Base-by-base conservation (phyloP, 2,888 invertebrate genomes). In the Tridacna gigas region DNA sequence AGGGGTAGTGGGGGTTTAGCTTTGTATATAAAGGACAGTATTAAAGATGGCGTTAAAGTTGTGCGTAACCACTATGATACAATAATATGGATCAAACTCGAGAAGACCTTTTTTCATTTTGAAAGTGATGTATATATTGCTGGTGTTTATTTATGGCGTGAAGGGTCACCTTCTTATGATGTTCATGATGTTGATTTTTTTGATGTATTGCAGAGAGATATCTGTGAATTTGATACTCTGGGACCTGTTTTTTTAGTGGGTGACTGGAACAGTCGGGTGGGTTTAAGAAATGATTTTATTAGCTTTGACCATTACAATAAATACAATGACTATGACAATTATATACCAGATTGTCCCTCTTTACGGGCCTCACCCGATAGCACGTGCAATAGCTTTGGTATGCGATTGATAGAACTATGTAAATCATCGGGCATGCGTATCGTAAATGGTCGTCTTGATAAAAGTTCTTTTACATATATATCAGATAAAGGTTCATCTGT, bases 241-340 rank as follows among this genome's bases (percentile, higher is more conserved):
- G 86, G 82, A 28, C 22, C 20, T 25, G 74, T 86, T 7, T 77
- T 37, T 75, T 47, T 86, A 45, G 37, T 51, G 11, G 86, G 85
- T 48, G 85, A 85, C 75, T 65, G 71, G 22, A 83, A 83, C 69
- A 45, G 63, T 48, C 74, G 80, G 22, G 73, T 77, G 37, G 86
- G 82, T 65, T 7, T 12, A 18, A 25, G 66, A 47, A 47, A 66
- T 45, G 76, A 76, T 48, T 76, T 48, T 47, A 76, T 76, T 25
- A 28, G 13, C 12, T 66, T 51, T 76, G 76, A 76, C n/a, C 25
- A 48, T 26, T 18, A 45, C 28, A 26, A 66, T 22, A 20, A 18
- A 20, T 12, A 37, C 47, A 12, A 18, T 66, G 76, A 76, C 47
- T n/a, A 47, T 22, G 48, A 26, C 18, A 28, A 66, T 18, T 76